Percentiles rank a stretch among this genome's conserved stretches.
Conservation (phyloP, 2,113 vertebrate species). For the Verasper variegatus region DNA sequence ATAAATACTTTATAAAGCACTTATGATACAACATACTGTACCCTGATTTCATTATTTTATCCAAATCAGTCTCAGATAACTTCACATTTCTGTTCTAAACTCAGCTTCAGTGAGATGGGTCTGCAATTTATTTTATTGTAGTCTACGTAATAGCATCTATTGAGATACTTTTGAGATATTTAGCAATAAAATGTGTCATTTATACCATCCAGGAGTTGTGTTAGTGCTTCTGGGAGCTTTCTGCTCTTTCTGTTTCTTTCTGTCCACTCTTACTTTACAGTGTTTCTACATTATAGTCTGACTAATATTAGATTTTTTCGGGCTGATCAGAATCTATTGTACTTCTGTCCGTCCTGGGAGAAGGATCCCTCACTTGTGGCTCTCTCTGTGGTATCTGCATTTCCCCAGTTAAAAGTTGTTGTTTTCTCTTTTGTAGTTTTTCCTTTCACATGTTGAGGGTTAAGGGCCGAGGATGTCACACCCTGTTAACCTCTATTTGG, state of each 20-base stretch:
- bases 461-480: too few species aligned
- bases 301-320: too few species aligned
- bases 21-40: not conserved
- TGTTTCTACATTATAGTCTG: too few species aligned
- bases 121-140: not conserved
- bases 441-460: too few species aligned
- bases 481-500: too few species aligned
- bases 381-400: too few species aligned
- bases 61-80: not conserved
- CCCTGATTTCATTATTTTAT: not conserved
- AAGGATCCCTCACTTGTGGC: too few species aligned
- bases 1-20: constrained; percentile 5
- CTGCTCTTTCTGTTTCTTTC: not conserved
- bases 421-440: too few species aligned
- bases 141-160: not conserved
- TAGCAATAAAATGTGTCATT: constrained; percentile 9
- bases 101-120: too few species aligned
- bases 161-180: not conserved
- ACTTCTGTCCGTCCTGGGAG: too few species aligned
- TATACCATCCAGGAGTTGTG: not conserved
- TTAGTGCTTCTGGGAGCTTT: not conserved
- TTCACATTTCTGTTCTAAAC: constrained; percentile 9
- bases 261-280: not conserved
- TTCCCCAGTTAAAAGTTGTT: too few species aligned
- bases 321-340: too few species aligned